phyloP scores from a whole-genome alignment of 2,113 vertebrate genomes.

The Phylloscopus whistleri region DNA sequence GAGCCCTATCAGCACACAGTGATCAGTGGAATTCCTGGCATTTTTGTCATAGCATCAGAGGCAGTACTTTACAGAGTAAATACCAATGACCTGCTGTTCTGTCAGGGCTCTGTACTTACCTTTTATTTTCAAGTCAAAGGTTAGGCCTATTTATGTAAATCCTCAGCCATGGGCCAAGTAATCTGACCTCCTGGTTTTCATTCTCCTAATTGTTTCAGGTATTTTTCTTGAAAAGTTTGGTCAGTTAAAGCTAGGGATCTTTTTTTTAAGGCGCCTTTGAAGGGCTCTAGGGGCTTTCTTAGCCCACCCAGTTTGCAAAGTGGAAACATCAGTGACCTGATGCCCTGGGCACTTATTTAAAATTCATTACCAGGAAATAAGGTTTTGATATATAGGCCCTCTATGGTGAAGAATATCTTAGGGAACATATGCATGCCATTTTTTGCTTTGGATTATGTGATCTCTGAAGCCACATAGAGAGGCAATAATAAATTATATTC shows the following conservation, averaged over 20 bases:
- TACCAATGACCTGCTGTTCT: conserved; percentile 74
- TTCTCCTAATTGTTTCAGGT: conserved; percentile 76
- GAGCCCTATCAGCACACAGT: conserved; percentile 69
- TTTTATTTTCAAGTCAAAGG: conserved; percentile 77
- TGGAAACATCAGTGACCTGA: conserved; percentile 71
- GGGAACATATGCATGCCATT: conserved; percentile 34
- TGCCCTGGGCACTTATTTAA: conserved; percentile 63
- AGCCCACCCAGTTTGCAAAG: conserved; percentile 76
- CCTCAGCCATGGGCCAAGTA: conserved; percentile 71
- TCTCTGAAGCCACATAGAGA: conserved; percentile 29
- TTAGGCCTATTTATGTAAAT: conserved; percentile 81
- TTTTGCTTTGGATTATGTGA: conserved; percentile 43
- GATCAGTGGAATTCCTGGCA: conserved; percentile 77
- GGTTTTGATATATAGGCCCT: conserved; percentile 67
- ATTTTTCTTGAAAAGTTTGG: conserved; percentile 73
- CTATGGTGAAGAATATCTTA: conserved; percentile 53
- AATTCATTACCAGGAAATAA: conserved; percentile 74
- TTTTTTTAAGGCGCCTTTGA: conserved; percentile 72
- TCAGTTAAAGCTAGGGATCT: conserved; percentile 61
- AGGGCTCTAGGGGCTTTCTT: conserved; percentile 68
- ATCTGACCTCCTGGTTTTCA: conserved; percentile 75
- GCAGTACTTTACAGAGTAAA: conserved; percentile 68
- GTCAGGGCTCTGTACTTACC: conserved; percentile 72
- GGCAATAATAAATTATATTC: conserved; percentile 39
- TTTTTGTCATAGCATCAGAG: conserved; percentile 76